A percentile compares a stretch with the other conserved stretches of the same genome.
These are phyloP conservation scores for Willisornis vidua DNA, from an alignment of 2,113 vertebrate genomes.

Conservation along the genomic window DNA sequence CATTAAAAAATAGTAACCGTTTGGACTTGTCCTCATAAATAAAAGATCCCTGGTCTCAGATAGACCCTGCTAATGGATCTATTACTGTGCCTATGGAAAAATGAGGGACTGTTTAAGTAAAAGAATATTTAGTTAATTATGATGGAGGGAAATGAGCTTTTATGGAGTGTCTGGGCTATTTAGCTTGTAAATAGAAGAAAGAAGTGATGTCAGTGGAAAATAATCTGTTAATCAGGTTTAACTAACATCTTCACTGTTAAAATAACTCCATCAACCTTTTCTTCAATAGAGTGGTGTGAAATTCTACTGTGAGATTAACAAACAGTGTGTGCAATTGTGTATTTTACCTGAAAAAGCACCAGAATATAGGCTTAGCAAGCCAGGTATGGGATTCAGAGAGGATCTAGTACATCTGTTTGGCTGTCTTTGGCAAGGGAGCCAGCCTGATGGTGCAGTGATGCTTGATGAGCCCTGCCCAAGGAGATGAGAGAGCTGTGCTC, in stretches of 20 bases:
- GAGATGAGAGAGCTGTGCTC: not conserved
- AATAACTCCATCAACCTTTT: constrained; percentile 28
- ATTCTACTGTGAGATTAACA: not conserved
- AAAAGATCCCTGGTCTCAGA: constrained; percentile 29
- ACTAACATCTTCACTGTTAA: constrained; percentile 47
- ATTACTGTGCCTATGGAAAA: constrained; percentile 60
- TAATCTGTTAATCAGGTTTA: constrained; percentile 54
- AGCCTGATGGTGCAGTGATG: not conserved
- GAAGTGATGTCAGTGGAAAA: constrained; percentile 66
- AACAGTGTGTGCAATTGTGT: not conserved
- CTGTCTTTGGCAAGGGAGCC: not conserved
- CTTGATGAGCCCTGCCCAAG: not conserved
- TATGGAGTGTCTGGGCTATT: constrained; percentile 64
- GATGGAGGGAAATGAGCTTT: constrained; percentile 60
- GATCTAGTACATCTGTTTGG: not conserved
- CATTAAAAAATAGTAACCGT: constrained; percentile 28
- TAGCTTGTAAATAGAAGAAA: constrained; percentile 63
- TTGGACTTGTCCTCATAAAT: constrained; percentile 52
- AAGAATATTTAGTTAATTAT: constrained; percentile 70
- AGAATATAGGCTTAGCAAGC: not conserved
- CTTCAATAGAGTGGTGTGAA: not conserved
- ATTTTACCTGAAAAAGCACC: not conserved
- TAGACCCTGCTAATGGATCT: constrained; percentile 62
- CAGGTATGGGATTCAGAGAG: not conserved
- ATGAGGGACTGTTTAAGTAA: constrained; percentile 67